These are phyloP conservation scores for Octonoba sinensis DNA, from an alignment of 2,888 invertebrate genomes.

Conservation along the genomic window DNA sequence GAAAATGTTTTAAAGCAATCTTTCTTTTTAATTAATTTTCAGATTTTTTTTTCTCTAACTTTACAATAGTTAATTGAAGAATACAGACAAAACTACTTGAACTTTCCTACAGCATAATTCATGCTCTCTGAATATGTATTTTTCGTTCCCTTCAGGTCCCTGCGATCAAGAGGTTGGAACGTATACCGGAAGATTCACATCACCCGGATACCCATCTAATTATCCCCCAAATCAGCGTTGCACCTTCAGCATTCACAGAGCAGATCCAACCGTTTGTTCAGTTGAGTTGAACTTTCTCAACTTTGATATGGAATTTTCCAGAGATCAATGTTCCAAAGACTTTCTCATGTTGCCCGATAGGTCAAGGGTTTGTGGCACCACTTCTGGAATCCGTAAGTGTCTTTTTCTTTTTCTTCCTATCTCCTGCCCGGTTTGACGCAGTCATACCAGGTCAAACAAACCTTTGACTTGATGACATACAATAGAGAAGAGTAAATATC, in stretches of 20 bases:
- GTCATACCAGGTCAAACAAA: too few species aligned
- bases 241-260: slow-evolving; percentile 59
- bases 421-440: not conserved
- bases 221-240: slow-evolving; percentile 65
- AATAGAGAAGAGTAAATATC: not conserved
- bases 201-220: slow-evolving; percentile 63
- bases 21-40: too few species aligned
- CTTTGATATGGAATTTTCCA: slow-evolving; percentile 59
- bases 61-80: too few species aligned
- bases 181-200: slow-evolving; percentile 60
- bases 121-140: too few species aligned
- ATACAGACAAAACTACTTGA: too few species aligned
- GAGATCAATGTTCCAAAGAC: slow-evolving; percentile 58
- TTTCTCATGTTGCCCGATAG: slow-evolving; percentile 65
- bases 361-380: slow-evolving; percentile 58
- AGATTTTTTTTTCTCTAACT: too few species aligned
- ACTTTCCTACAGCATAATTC: too few species aligned
- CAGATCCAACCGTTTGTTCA: slow-evolving; percentile 55
- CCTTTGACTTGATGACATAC: not conserved
- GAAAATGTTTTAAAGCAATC: too few species aligned
- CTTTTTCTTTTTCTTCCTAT: slow-evolving; percentile 1
- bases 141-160: slow-evolving; percentile 25
- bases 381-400: slow-evolving; percentile 44
- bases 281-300: slow-evolving; percentile 55
- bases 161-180: slow-evolving; percentile 64